Percentiles rank a stretch among this genome's conserved stretches.
These are phyloP conservation scores for Propithecus perrieri DNA, from an alignment of 2,797 vertebrate genomes.

Conservation along the genomic window DNA sequence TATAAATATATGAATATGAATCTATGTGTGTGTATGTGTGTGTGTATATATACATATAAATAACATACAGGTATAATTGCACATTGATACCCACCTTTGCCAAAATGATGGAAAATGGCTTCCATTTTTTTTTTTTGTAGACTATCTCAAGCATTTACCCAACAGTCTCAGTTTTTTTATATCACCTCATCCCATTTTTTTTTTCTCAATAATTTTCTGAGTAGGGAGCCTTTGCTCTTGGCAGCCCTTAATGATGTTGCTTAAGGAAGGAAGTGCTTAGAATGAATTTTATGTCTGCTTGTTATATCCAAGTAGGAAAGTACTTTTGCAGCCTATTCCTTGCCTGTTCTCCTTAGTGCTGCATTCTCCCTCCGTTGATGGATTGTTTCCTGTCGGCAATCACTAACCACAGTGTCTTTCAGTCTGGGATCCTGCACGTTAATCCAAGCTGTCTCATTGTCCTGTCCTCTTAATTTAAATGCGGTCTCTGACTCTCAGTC, in stretches of 20 bases:
- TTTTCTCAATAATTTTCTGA: slow-evolving; percentile 67
- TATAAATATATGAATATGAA: neutral
- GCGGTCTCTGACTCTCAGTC: slow-evolving; percentile 37
- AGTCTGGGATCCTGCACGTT: slow-evolving; percentile 41
- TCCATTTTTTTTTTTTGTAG: neutral
- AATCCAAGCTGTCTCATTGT: slow-evolving; percentile 47
- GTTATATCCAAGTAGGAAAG: slow-evolving; percentile 62
- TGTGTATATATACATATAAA: neutral
- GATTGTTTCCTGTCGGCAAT: slow-evolving; percentile 60
- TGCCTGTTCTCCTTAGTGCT: neutral
- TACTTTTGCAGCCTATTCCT: slow-evolving; percentile 36
- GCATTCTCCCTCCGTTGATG: slow-evolving; percentile 55
- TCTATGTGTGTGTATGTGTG: neutral
- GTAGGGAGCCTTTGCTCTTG: slow-evolving; percentile 69
- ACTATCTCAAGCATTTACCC: neutral
- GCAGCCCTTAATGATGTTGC: slow-evolving; percentile 10
- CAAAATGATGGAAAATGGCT: neutral
- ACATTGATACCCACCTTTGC: neutral
- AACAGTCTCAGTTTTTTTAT: slow-evolving; percentile 35
- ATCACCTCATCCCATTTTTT: slow-evolving; percentile 56
- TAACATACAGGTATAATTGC: neutral
- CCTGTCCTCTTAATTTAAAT: slow-evolving; percentile 64
- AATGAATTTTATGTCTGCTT: slow-evolving; percentile 52
- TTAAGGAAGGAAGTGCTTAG: slow-evolving; percentile 26
- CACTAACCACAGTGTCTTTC: slow-evolving; percentile 70